Base-by-base conservation (phyloP, 35 echinoderm and acorn worm genomes). In the Chiridota heheva region DNA sequence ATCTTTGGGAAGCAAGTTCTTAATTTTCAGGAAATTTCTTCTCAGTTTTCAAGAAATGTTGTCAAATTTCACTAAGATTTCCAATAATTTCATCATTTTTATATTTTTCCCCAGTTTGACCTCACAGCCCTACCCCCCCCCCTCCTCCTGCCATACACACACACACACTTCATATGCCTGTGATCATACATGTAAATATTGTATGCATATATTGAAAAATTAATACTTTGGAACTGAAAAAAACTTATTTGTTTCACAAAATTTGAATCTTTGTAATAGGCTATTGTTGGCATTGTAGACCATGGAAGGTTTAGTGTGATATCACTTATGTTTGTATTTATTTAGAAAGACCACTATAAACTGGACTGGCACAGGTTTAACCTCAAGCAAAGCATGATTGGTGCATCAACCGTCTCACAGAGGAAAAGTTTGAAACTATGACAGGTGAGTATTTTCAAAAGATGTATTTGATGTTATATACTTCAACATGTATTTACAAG, bases 321-420 rank as follows among this genome's bases (percentile, higher is more conserved):
- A 18, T 22, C 15, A 62, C 24, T 31, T 63, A 33, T 35, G 20
- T 81, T 36, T 42, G 16, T 76, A 2, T 47, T 89, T 79, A 46
- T 38, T 47, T 24, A 91, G 94, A 97, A 43, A 82, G 80, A 91
- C 6, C 94, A 97, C 42, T 97, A 97, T 49, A 89, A 77, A 43
- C 80, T 97, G 24, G 94, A 97, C 58, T 97, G 94, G 94, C 94
- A 97, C 44, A 45, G 94, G 28, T 97, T 88, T 60, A 97, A 97
- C 57, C 70, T 97, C 26, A 97, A 87, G 57, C 88, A 91, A 76
- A 88, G 72, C 38, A 70, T 91, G 20, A 62, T 81, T 31, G 88
- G 84, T 44, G 46, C 41, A 3, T 28, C 51, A 1, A 31, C 88
- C n/a, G n/a, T 65, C 67, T 97, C 15, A 67, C 72, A 3, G 89